Evolutionary conservation across 2,113 vertebrate species (phyloP).

Genomic region (Polypterus senegalus): DNA sequence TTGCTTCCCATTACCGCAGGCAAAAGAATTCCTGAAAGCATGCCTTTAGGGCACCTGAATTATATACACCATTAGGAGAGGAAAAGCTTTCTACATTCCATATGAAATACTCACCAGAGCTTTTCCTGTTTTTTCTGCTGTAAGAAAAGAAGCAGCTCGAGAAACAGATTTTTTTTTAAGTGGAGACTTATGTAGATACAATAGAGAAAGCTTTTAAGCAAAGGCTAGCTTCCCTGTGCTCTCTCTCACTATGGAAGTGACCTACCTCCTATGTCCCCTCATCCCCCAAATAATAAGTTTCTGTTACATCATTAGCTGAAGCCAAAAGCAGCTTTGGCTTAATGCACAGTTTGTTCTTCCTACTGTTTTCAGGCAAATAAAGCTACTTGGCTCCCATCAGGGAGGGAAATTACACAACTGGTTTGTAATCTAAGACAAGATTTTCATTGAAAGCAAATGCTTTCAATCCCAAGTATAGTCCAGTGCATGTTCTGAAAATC

Average conservation of each 20-base stretch:
- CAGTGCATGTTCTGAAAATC: constrained; percentile 92
- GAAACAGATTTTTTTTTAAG: constrained; percentile 70
- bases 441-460: constrained; percentile 99
- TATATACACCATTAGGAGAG: constrained; percentile 97
- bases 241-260: constrained; percentile 53
- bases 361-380: constrained; percentile 92
- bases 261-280: constrained; percentile 32
- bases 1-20: constrained; percentile 96
- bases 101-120: constrained; percentile 78
- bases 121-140: constrained; percentile 70
- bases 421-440: constrained; percentile 97
- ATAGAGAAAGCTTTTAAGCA: constrained; percentile 65
- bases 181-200: constrained; percentile 83
- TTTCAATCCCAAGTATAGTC: constrained; percentile 97
- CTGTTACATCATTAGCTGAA: constrained; percentile 89
- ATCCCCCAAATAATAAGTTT: constrained; percentile 64
- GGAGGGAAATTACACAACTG: constrained; percentile 76
- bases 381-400: constrained; percentile 72
- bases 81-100: constrained; percentile 79
- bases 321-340: constrained; percentile 77
- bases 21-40: constrained; percentile 98
- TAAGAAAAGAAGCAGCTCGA: constrained; percentile 67
- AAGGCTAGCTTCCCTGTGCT: constrained; percentile 56
- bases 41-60: constrained; percentile 98
- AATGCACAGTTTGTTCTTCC: constrained; percentile 85